Base-by-base conservation (phyloP, 2,113 vertebrate species). In the Silurus asotus region DNA sequence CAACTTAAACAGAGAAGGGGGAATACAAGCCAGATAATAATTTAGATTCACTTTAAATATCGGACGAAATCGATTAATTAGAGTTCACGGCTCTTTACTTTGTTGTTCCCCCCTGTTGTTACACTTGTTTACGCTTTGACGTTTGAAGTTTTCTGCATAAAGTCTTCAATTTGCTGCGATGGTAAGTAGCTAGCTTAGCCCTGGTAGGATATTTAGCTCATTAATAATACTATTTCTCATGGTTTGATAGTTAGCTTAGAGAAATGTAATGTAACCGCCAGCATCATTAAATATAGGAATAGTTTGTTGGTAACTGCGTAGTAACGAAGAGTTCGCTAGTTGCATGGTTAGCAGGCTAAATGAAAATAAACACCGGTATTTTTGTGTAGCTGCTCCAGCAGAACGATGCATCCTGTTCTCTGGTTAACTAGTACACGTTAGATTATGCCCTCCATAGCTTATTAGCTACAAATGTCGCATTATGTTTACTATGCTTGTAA, bases 171-270 rank as follows among this genome's bases (percentile, higher is more conserved):
- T 25, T 25, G 51, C 23, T 55, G 51, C 74, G 11, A 77, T 77
- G 74, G 74, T 77, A 55, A 77, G 74, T 77, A 77, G 23, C 51
- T 77, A 77, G 51, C 74, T 55, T 55, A 25, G 74, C 7, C 5
- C 23, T 6, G 74, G 23, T 53, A 77, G 74, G 23, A 49, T 55
- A 77, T 11, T 28, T 20, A 76, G 20, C 20, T n/a, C 49, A 49
- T 19, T 10, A 51, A n/a, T 13, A 14, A 5, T 70, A 6, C 37
- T 53, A 53, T 13, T 53, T 14, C 13, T 7, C 11, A 5, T 53
- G 5, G 2, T 49, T 75, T 23, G 3, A 53, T n/a, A 14, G 10
- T n/a, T 23, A n/a, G 8, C 45, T 51, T 0, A 23, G 72, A 45
- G 20, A 19, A 19, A 23, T 1, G 11, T 53, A 10, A 53, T 53